Base-by-base conservation (phyloP, 2,113 vertebrate species). In the Sclerurus mexicanus region DNA sequence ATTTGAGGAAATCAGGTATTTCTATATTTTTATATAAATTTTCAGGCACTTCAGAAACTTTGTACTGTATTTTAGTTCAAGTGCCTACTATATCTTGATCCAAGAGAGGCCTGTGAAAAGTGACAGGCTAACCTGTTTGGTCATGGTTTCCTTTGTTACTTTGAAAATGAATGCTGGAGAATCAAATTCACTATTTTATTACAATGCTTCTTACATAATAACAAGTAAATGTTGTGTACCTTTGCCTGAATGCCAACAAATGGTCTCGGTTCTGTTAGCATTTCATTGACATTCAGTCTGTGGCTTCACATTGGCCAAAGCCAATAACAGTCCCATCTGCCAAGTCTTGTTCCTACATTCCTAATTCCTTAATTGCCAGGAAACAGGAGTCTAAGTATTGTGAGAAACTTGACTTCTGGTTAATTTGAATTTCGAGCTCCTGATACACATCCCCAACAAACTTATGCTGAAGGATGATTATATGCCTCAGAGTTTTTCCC, bases 231-330 rank as follows among this genome's bases (percentile, higher is more conserved):
- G 20, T 30, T 33, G 27, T 19, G 44, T 66, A 37, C 27, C 30
- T 89, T 89, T 71, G 83, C 47, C 47, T 52, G 81, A 95, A 83
- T 59, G 80, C 71, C 83, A 90, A 73, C 53, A 79, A 68, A 83
- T 6, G 10, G 47, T 7, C 50, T 46, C 78, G 46, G 44, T 50
- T 85, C n/a, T 90, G 33, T 46, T 40, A 35, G 39, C 75, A 85
- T 63, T 84, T 62, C 25, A 81, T 28, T 64, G 89, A 58, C 60
- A 62, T 89, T 89, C 80, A 78, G 64, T 14, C 44, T 47, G 42
- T 11, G 35, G 28, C 68, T 90, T 83, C 60, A 39, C 0, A 10
- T 33, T 39, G 74, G 52, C 66, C 73, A 85, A 87, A 81, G 64
- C 47, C 40, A 66, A 6, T 2, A 31, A 16, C 0, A 9, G 27